phyloP scores from a whole-genome alignment of 1,140 invertebrate species.

The Augochlora pura region DNA sequence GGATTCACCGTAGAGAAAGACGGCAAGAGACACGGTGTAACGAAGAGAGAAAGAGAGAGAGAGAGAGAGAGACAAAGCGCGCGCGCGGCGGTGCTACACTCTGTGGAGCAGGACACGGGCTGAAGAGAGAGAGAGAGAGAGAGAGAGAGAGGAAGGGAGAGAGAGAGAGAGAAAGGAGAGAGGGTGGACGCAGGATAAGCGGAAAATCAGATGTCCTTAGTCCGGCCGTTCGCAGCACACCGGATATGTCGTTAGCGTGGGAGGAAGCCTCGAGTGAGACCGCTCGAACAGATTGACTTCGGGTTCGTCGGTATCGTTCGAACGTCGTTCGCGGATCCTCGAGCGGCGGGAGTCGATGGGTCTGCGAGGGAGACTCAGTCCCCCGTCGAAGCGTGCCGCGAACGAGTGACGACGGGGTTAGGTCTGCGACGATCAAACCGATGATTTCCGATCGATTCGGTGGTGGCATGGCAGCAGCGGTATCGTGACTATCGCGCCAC shows the following conservation, averaged over 20 bases:
- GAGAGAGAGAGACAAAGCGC: constrained; percentile 1
- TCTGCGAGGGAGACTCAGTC: constrained; percentile 10
- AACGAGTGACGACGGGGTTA: background rate
- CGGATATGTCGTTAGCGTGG: constrained; percentile 26
- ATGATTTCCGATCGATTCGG: constrained; percentile 40
- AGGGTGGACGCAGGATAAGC: too few relatives aligned
- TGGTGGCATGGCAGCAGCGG: constrained; percentile 3
- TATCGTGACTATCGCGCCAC: constrained; percentile 42
- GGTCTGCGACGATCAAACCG: constrained; percentile 1
- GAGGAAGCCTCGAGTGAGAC: background rate
- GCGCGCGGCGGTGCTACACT: constrained; percentile 15
- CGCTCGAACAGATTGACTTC: background rate
- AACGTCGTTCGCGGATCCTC: background rate
- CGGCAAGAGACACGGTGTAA: background rate
- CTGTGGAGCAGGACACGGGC: too few relatives aligned
- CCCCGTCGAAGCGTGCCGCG: constrained; percentile 23
- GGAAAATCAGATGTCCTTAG: constrained; percentile 31
- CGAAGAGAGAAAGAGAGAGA: background rate
- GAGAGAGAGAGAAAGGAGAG: background rate
- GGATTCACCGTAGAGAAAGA: constrained; percentile 14
- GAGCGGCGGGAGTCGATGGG: constrained; percentile 18
- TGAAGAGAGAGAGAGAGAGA: too few relatives aligned
- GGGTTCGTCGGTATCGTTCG: background rate
- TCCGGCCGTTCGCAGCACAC: constrained; percentile 2
- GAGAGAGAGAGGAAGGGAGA: too few relatives aligned